phyloP scores from a whole-genome alignment of 2,888 invertebrate species.

The Chouioia cunea region DNA sequence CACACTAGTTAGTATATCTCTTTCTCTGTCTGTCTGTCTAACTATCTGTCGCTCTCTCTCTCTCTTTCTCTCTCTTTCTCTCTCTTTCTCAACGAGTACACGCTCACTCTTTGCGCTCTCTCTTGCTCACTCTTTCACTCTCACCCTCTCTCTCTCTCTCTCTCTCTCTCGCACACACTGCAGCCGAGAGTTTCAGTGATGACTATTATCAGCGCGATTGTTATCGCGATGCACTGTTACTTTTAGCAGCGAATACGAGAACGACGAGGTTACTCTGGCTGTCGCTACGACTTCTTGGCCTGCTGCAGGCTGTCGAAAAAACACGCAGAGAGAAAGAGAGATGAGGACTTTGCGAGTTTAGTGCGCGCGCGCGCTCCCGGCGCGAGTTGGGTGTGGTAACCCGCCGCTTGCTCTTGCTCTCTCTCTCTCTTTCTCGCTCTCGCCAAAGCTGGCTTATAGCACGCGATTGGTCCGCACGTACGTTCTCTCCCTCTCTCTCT shows the following conservation, averaged over 20 bases:
- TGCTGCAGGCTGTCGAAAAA: slow-evolving; percentile 4
- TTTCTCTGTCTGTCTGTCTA: neutral
- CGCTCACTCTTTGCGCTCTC: neutral
- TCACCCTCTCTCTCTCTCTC: slow-evolving; percentile 9
- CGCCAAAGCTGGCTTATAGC: slow-evolving; percentile 11
- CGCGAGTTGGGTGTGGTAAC: slow-evolving; percentile 67
- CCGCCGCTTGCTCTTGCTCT: slow-evolving; percentile 54
- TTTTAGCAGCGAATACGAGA: too few species aligned
- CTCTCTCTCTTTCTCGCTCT: slow-evolving; percentile 24
- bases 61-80: neutral
- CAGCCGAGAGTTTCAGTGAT: slow-evolving; percentile 7
- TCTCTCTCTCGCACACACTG: too few species aligned
- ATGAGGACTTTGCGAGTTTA: neutral
- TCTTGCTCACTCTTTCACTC: slow-evolving; percentile 11
- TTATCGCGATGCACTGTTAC: slow-evolving; percentile 21
- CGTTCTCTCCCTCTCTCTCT: slow-evolving; percentile 38
- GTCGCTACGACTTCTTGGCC: slow-evolving; percentile 13
- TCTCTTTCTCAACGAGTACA: too few species aligned
- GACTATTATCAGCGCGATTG: slow-evolving; percentile 5
- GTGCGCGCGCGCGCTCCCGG: slow-evolving; percentile 47
- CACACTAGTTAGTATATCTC: neutral
- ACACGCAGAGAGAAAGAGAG: slow-evolving; percentile 11
- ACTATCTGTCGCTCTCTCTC: neutral
- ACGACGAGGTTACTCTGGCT: too few species aligned
- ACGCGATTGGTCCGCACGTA: slow-evolving; percentile 4